A percentile compares a stretch with the other conserved stretches of the same genome.
phyloP scores from a whole-genome alignment of 1,140 invertebrate species.

The Ooceraea biroi region DNA sequence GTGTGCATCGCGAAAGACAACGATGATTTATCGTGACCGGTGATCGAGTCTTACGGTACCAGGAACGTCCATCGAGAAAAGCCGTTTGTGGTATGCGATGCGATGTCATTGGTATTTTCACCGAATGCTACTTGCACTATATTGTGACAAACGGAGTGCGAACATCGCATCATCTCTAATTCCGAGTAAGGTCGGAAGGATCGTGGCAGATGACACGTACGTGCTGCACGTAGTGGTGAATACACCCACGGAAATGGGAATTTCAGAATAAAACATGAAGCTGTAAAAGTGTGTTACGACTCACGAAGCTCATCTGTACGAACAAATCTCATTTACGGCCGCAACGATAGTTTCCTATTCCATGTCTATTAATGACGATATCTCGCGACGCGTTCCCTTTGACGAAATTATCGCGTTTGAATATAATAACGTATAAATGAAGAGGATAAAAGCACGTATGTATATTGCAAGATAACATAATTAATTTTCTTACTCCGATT shows the following conservation, averaged over 20 bases:
- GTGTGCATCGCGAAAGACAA: constrained; percentile 4
- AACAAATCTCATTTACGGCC: constrained; percentile 30
- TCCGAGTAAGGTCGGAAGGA: neutral
- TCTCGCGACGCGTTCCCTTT: neutral
- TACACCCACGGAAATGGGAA: neutral
- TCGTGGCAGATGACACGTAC: neutral
- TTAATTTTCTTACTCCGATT: neutral
- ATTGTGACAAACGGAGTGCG: neutral
- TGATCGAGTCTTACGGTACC: constrained; percentile 5
- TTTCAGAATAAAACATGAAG: constrained; percentile 4
- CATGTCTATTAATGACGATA: constrained; percentile 15
- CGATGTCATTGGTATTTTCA: neutral
- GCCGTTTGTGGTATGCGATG: constrained; percentile 4
- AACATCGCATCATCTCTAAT: constrained; percentile 19
- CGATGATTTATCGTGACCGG: constrained; percentile 56
- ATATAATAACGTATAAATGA: neutral
- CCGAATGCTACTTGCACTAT: constrained; percentile 2
- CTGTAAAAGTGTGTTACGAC: constrained; percentile 38
- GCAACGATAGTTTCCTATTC: constrained; percentile 5
- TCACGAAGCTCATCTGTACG: neutral
- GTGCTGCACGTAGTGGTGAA: too few relatives aligned
- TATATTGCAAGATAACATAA: neutral
- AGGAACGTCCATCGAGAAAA: constrained; percentile 34
- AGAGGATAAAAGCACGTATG: neutral
- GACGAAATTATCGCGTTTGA: neutral